Percentiles rank a stretch among this genome's conserved stretches.
Conservation (phyloP, 2,797 vertebrate species). For the Meriones psammophilus region DNA sequence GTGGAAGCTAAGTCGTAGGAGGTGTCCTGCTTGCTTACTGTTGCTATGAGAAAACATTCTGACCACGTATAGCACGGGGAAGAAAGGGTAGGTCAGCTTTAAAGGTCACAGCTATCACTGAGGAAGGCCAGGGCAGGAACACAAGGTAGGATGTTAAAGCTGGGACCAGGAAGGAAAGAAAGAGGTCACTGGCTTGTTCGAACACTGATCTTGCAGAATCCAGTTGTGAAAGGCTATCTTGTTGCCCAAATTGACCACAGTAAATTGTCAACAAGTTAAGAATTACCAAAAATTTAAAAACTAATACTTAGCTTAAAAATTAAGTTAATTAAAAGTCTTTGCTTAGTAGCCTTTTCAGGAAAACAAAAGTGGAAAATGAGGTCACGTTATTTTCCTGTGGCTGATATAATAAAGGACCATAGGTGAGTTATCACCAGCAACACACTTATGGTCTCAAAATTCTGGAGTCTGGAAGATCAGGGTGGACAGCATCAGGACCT, state of each 20-base stretch:
- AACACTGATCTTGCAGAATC: neutral
- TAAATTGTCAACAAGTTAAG: neutral
- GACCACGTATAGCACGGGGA: neutral
- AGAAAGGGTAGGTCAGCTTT: neutral
- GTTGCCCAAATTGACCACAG: neutral
- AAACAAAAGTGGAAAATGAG: neutral
- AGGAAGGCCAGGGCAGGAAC: too few species aligned
- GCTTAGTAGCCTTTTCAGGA: neutral
- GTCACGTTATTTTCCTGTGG: neutral
- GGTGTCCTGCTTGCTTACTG: neutral
- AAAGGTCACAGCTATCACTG: neutral
- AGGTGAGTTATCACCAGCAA: rapidly evolving
- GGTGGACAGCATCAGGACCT: neutral
- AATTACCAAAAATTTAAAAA: neutral
- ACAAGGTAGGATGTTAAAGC: neutral
- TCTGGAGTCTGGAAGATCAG: too few species aligned
- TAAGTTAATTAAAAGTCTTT: neutral
- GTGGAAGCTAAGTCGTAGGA: neutral
- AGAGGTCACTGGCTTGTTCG: neutral
- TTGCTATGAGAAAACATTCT: neutral
- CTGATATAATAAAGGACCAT: neutral
- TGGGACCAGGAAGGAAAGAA: neutral
- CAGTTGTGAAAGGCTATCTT: neutral
- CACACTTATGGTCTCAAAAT: neutral
- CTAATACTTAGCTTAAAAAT: neutral